These are phyloP conservation scores for Cheirogaleus medius DNA, from an alignment of 2,113 vertebrate species.

Conservation along the genomic window DNA sequence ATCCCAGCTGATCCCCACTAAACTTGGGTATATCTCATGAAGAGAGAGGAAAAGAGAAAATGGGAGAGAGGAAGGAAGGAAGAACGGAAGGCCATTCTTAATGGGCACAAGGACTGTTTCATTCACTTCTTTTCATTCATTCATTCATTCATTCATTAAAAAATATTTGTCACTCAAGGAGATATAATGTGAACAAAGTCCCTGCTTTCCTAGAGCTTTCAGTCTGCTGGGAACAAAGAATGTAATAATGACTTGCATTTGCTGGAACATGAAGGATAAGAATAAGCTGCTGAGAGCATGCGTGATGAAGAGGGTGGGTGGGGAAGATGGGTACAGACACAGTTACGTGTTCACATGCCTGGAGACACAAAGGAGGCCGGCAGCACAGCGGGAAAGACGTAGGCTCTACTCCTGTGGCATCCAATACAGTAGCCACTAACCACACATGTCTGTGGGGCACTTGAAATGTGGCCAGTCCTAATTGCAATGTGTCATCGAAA, in stretches of 20 bases:
- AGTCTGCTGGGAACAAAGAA: neutral
- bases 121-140: neutral
- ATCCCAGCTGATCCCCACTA: neutral
- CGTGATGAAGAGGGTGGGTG: neutral
- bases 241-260: neutral
- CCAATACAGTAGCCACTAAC: neutral
- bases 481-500: neutral
- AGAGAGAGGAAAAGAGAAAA: neutral
- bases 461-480: neutral
- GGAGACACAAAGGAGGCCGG: neutral
- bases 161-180: neutral
- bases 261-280: neutral
- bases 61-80: neutral
- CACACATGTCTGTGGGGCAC: rapidly evolving
- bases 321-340: no score
- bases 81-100: neutral
- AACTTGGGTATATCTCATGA: neutral
- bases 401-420: neutral
- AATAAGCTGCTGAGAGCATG: neutral
- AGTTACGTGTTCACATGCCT: no score
- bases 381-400: no score
- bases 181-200: neutral
- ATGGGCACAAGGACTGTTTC: neutral
- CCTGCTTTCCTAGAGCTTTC: neutral
- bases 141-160: neutral